A percentile compares a stretch with the other conserved stretches of the same genome.
Evolutionary conservation across 2,888 invertebrate species (phyloP).

Genomic region (Eupithecia subumbrata): DNA sequence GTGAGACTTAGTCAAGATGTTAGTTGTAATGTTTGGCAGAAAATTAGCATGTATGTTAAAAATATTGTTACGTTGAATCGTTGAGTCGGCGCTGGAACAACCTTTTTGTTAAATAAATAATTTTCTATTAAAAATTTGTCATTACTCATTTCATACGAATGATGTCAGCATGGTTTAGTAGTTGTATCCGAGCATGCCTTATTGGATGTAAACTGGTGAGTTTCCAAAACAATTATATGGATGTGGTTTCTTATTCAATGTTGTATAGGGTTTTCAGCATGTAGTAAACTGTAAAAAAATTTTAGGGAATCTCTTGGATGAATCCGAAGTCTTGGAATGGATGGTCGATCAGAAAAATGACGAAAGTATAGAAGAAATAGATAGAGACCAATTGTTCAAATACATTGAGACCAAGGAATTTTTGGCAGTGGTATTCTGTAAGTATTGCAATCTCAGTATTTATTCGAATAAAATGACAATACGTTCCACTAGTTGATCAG

Average conservation of each 20-base stretch:
- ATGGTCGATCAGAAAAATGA: slow-evolving; percentile 96
- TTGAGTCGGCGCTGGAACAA: slow-evolving; percentile 78
- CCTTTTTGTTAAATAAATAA: slow-evolving; percentile 82
- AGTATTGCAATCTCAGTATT: slow-evolving; percentile 71
- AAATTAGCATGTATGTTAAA: slow-evolving; percentile 80
- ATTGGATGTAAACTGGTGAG: slow-evolving; percentile 80
- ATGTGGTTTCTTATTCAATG: slow-evolving; percentile 78
- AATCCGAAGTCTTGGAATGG: slow-evolving; percentile 94
- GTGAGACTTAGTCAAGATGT: slow-evolving; percentile 72
- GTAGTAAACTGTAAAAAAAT: slow-evolving; percentile 62
- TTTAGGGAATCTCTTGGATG: slow-evolving; percentile 86
- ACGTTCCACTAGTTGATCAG: neutral
- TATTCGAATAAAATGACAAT: neutral
- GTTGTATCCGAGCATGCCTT: slow-evolving; percentile 79
- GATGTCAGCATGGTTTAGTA: slow-evolving; percentile 83
- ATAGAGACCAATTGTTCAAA: slow-evolving; percentile 91
- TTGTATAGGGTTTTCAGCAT: slow-evolving; percentile 58
- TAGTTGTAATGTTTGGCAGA: slow-evolving; percentile 78
- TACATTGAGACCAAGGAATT: slow-evolving; percentile 96
- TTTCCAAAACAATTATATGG: slow-evolving; percentile 76
- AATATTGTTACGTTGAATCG: slow-evolving; percentile 78
- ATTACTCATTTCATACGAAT: slow-evolving; percentile 77
- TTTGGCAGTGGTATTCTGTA: slow-evolving; percentile 96
- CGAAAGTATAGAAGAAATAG: slow-evolving; percentile 95
- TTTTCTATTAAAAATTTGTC: slow-evolving; percentile 74